Evolutionary conservation across 2,113 vertebrate genomes (phyloP).

Genomic region (Gavia stellata): DNA sequence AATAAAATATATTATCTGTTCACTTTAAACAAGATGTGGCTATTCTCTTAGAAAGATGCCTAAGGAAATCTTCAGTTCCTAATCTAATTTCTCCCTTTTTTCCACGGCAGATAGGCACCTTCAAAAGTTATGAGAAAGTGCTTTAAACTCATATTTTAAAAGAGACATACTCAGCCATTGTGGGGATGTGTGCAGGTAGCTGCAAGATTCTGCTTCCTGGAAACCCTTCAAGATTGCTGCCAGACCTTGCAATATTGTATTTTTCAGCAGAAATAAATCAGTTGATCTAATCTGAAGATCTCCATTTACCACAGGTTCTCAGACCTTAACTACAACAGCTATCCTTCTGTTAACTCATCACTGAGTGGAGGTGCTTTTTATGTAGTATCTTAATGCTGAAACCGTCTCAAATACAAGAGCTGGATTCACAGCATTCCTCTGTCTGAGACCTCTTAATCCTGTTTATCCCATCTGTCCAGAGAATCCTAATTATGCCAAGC

Average conservation of each 20-base stretch:
- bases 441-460: background rate
- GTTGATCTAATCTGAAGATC: background rate
- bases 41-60: slow-evolving; percentile 10
- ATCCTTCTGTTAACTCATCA: background rate
- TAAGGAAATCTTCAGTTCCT: background rate
- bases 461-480: background rate
- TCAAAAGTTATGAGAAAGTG: background rate
- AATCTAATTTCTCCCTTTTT: background rate
- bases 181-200: background rate
- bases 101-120: background rate
- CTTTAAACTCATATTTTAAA: background rate
- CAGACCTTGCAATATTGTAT: background rate
- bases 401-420: background rate
- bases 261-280: background rate
- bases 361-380: background rate
- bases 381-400: background rate
- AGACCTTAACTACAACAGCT: background rate
- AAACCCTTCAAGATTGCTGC: background rate
- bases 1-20: background rate
- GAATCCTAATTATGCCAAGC: background rate
- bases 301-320: background rate
- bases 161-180: background rate
- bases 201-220: background rate
- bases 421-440: background rate
- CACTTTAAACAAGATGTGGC: background rate